A percentile compares a stretch with the other conserved stretches of the same genome.
Conservation (phyloP, 2,888 invertebrate species). For the Gymnocheta viridis region DNA sequence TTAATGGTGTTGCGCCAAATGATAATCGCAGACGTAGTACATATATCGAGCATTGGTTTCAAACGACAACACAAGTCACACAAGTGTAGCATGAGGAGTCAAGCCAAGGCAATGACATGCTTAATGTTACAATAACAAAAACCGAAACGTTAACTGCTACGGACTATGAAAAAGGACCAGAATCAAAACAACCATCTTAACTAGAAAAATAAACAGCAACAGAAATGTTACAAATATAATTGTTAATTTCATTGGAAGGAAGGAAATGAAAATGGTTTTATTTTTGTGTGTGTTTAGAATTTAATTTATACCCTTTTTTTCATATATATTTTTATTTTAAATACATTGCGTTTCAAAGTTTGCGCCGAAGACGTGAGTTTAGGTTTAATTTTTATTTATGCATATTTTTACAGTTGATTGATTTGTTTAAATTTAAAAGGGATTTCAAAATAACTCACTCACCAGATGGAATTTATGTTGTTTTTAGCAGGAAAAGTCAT, state of each 20-base stretch:
- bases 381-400: background rate
- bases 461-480: constrained; percentile 1
- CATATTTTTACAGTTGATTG: background rate
- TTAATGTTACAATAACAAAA: constrained; percentile 27
- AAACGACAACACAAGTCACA: constrained; percentile 65
- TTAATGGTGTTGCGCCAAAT: constrained; percentile 44
- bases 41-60: constrained; percentile 63
- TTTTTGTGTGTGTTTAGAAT: background rate
- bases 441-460: background rate
- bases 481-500: background rate
- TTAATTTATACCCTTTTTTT: background rate
- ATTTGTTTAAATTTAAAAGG: background rate
- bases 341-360: background rate
- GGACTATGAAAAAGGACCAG: background rate
- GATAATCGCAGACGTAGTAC: constrained; percentile 58
- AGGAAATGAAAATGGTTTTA: background rate
- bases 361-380: background rate
- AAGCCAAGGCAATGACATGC: constrained; percentile 30
- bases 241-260: background rate
- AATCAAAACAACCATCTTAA: background rate
- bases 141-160: constrained; percentile 18
- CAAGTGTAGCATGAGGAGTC: constrained; percentile 64
- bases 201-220: background rate
- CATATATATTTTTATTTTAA: background rate
- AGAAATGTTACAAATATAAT: background rate